Conservation (phyloP, 92 coral and sea anemone species). For the Montipora capitata region DNA sequence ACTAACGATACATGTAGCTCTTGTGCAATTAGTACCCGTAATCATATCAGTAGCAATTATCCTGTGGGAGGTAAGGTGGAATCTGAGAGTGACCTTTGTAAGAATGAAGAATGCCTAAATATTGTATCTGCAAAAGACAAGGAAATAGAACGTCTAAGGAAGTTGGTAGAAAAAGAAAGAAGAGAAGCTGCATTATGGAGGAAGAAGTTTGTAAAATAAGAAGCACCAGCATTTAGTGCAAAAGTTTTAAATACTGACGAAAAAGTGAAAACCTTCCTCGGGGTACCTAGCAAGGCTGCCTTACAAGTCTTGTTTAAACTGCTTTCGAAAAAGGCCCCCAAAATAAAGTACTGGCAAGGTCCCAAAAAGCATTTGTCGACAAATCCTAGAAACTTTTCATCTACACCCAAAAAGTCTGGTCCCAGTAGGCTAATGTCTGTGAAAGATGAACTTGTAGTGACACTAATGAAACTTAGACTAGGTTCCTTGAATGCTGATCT, state of each 20-base stretch:
- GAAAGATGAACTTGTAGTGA: conserved; percentile 54
- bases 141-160: conserved; percentile 38
- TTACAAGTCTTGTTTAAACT: conserved; percentile 50
- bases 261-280: conserved; percentile 58
- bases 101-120: conserved; percentile 40
- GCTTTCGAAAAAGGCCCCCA: conserved; percentile 41
- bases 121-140: conserved; percentile 39
- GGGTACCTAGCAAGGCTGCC: conserved; percentile 64
- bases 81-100: conserved; percentile 41
- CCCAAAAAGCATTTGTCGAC: conserved; percentile 47
- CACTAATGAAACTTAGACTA: conserved; percentile 60
- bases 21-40: background rate
- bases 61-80: conserved; percentile 4
- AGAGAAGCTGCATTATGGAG: conserved; percentile 47
- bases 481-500: conserved; percentile 62
- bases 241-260: conserved; percentile 60
- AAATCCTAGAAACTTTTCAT: conserved; percentile 33
- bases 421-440: conserved; percentile 36
- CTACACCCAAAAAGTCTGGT: conserved; percentile 58
- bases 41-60: conserved; percentile 2
- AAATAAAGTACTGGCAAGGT: conserved; percentile 60
- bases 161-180: conserved; percentile 38
- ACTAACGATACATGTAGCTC: conserved; percentile 8
- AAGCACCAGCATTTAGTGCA: conserved; percentile 8
- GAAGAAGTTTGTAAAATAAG: background rate